phyloP scores from a whole-genome alignment of 2,797 vertebrate genomes.

The Acanthiza pusilla region DNA sequence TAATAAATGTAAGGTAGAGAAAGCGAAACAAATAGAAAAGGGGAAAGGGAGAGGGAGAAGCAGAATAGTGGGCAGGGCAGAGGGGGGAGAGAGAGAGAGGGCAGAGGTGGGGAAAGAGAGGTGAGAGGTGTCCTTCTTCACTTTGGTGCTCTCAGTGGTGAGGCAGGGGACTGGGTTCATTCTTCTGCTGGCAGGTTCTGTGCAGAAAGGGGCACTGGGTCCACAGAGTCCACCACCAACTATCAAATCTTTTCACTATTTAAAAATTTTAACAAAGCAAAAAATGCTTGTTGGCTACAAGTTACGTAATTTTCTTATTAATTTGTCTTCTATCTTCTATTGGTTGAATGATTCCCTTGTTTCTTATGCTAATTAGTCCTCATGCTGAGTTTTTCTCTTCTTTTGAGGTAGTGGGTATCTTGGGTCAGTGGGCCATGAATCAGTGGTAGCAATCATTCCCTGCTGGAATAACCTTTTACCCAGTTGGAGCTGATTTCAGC shows the following conservation, averaged over 20 bases:
- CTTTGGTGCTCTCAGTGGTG: not conserved
- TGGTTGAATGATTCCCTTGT: not conserved
- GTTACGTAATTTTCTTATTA: not conserved
- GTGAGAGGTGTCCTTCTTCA: no score
- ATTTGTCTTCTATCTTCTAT: not conserved
- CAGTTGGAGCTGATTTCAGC: not conserved
- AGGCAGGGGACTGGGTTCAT: no score
- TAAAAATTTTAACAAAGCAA: not conserved
- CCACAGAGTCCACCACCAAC: no score
- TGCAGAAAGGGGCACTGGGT: not conserved
- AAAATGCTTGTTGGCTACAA: not conserved
- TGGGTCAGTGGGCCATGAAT: no score
- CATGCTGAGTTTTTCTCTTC: not conserved
- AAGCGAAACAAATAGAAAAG: not conserved
- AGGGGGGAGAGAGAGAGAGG: accelerated
- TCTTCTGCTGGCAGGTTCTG: not conserved
- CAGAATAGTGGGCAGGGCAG: not conserved
- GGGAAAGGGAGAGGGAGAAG: not conserved
- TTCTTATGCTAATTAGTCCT: not conserved
- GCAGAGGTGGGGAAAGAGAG: not conserved
- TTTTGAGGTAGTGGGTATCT: not conserved
- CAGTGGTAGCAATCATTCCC: not conserved
- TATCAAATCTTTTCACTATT: not conserved
- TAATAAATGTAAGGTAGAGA: not conserved
- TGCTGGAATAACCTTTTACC: not conserved